Percentiles rank a stretch among this genome's conserved stretches.
Evolutionary conservation across 2,888 invertebrate genomes (phyloP).

Genomic region (Ochropleura leucogaster): DNA sequence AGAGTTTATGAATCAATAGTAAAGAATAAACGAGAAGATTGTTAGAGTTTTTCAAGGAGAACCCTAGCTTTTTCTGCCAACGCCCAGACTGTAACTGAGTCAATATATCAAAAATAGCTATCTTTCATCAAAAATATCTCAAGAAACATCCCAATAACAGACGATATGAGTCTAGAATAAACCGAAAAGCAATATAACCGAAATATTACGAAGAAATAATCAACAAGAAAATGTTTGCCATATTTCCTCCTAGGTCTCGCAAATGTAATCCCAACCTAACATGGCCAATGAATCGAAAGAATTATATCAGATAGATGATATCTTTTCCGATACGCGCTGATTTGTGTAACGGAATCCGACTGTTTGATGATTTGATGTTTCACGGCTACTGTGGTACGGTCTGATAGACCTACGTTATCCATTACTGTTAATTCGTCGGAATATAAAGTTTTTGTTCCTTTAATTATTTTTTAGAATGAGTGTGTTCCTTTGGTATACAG

Average conservation of each 20-base stretch:
- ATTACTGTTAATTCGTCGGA: neutral
- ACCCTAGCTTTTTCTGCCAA: neutral
- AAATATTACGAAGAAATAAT: constrained; percentile 28
- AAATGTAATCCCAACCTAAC: constrained; percentile 60
- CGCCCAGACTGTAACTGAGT: neutral
- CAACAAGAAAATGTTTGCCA: constrained; percentile 36
- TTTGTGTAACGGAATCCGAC: constrained; percentile 65
- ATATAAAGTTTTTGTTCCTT: constrained; percentile 1
- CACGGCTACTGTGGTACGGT: constrained; percentile 26
- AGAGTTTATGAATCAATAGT: too few relatives aligned
- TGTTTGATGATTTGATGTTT: constrained; percentile 58
- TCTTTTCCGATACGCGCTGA: constrained; percentile 62
- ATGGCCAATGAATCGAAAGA: constrained; percentile 64
- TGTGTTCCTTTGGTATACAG: neutral
- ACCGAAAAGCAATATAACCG: constrained; percentile 24
- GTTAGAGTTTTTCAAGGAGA: too few relatives aligned
- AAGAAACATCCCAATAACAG: constrained; percentile 8
- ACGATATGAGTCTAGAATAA: constrained; percentile 24
- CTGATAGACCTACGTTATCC: constrained; percentile 8
- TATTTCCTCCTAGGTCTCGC: constrained; percentile 45
- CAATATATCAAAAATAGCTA: neutral
- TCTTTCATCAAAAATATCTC: constrained; percentile 5
- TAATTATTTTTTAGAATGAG: neutral
- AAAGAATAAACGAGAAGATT: too few relatives aligned
- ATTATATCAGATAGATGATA: constrained; percentile 67